A percentile compares a stretch with the other conserved stretches of the same genome.
These are phyloP conservation scores for Chelidonichthys spinosus DNA, from an alignment of 2,797 vertebrate species.

Conservation along the genomic window DNA sequence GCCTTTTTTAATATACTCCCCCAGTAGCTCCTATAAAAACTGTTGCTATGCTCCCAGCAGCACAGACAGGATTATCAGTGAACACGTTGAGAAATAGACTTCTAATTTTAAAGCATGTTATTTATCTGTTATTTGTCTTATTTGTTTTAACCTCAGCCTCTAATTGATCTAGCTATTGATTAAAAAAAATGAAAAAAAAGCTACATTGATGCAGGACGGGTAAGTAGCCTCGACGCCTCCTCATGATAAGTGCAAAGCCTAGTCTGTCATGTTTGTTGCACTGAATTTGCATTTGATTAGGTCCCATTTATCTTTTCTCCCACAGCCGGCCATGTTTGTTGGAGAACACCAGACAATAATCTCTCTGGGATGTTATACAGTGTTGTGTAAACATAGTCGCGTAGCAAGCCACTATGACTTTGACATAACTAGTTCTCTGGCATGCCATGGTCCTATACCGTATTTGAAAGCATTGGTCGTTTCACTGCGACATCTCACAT, in stretches of 20 bases:
- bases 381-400: not conserved
- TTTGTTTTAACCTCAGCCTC: constrained; percentile 10
- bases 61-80: constrained; percentile 29
- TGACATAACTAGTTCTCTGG: not conserved
- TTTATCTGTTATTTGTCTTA: not conserved
- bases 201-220: constrained; percentile 23
- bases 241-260: constrained; percentile 44
- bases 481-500: constrained; percentile 27
- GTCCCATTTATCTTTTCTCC: constrained; percentile 10
- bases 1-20: constrained; percentile 14
- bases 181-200: not conserved
- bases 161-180: not conserved
- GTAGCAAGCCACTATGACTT: not conserved
- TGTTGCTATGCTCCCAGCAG: constrained; percentile 11
- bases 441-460: not conserved
- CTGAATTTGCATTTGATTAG: constrained; percentile 51
- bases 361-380: not conserved
- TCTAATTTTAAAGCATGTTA: constrained; percentile 14
- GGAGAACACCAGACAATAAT: constrained; percentile 18
- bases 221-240: constrained; percentile 12
- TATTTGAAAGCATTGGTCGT: not conserved
- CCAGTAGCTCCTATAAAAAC: constrained; percentile 1
- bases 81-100: constrained; percentile 21
- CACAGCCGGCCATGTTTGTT: constrained; percentile 23
- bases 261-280: constrained; percentile 30